These are phyloP conservation scores for Eurytoma adleriae DNA, from an alignment of 2,888 invertebrate species.

Conservation along the genomic window DNA sequence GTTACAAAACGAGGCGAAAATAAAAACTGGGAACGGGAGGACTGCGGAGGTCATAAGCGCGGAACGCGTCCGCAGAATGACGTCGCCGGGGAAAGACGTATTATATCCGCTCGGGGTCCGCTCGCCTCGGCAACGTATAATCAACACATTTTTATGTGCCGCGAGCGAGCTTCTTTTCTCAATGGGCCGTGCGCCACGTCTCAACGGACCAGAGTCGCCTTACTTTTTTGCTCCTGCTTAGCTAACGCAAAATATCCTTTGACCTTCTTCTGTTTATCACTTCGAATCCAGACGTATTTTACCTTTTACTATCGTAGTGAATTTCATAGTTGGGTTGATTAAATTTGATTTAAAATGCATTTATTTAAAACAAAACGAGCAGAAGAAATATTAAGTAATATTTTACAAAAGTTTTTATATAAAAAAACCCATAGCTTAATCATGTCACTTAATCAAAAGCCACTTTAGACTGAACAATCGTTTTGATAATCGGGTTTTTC, in stretches of 20 bases:
- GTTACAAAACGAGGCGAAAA: constrained; percentile 41
- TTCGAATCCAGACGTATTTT: not conserved
- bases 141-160: constrained; percentile 76
- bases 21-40: constrained; percentile 14
- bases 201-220: constrained; percentile 42
- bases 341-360: not conserved
- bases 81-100: constrained; percentile 35
- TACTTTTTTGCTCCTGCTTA: not conserved
- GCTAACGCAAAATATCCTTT: not conserved
- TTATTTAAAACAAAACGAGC: too few species aligned
- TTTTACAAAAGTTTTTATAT: too few species aligned
- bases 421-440: too few species aligned
- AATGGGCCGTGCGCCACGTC: constrained; percentile 62
- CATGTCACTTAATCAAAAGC: too few species aligned
- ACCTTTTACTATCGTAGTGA: constrained; percentile 22
- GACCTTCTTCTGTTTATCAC: constrained; percentile 41
- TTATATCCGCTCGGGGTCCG: constrained; percentile 56
- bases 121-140: constrained; percentile 70
- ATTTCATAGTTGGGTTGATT: not conserved
- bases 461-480: too few species aligned
- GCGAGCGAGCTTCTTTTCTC: constrained; percentile 72
- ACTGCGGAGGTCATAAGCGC: constrained; percentile 17
- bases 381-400: not conserved
- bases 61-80: constrained; percentile 21
- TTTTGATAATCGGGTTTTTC: too few species aligned